A percentile compares a stretch with the other conserved stretches of the same genome.
These are phyloP conservation scores for Pterocles burchelli DNA, from an alignment of 2,113 vertebrate species.

Conservation along the genomic window DNA sequence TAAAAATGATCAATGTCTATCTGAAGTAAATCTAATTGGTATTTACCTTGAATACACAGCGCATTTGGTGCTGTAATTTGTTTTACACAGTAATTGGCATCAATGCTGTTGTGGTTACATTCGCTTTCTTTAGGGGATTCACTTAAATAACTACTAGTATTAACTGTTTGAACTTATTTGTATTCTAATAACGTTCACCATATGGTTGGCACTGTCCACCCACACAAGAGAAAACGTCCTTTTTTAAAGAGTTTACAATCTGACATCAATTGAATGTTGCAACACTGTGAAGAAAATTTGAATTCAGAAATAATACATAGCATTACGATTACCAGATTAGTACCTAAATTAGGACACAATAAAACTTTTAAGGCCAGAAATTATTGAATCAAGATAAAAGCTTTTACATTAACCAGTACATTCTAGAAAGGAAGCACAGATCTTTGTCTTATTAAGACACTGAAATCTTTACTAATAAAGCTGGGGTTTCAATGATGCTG, in stretches of 20 bases:
- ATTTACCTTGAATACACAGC: neutral
- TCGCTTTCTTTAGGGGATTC: neutral
- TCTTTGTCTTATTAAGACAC: neutral
- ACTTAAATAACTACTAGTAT: neutral
- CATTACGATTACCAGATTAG: neutral
- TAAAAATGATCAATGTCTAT: neutral
- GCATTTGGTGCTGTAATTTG: neutral
- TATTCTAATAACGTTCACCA: neutral
- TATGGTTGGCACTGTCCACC: neutral
- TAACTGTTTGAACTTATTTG: neutral
- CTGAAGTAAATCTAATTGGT: neutral
- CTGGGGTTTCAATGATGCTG: neutral
- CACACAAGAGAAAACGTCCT: neutral
- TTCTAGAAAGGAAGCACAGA: neutral
- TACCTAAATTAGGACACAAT: neutral
- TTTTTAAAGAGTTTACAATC: neutral
- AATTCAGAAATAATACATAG: neutral
- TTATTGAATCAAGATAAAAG: neutral
- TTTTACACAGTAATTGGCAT: neutral
- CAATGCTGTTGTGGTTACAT: neutral
- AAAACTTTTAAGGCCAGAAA: neutral
- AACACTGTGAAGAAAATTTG: neutral
- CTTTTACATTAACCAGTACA: neutral
- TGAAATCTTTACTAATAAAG: neutral
- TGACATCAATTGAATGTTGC: neutral